Base-by-base conservation (phyloP, 2,888 invertebrate species). In the Oxycera nigricornis region DNA sequence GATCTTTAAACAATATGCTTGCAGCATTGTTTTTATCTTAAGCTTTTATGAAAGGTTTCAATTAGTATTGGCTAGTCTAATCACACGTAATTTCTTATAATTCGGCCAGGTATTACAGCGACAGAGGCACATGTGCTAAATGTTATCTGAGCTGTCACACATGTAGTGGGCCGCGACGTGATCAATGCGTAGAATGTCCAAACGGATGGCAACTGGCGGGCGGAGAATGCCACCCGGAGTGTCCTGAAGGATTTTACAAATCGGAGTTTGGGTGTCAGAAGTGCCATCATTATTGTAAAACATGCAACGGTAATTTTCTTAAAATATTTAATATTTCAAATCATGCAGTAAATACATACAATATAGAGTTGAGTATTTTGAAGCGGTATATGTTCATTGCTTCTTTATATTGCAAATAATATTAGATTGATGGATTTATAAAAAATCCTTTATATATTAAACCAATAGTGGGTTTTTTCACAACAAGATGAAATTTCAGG, bases 81-180 rank as follows among this genome's bases (percentile, higher is more conserved):
- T n/a, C n/a, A n/a, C n/a, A n/a, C n/a, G n/a, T 72, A 76, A 31
- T 79, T 82, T n/a, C n/a, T n/a, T n/a, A n/a, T n/a, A n/a, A n/a
- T n/a, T n/a, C n/a, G n/a, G n/a, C n/a, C 79, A 94, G 94, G 67
- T 95, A 94, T 85, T 95, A 93, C 86, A 94, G 94, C 80, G 95
- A 95, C 82, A 89, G 93, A 9, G 93, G 94, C 31, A 89, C 90
- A 11, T 95, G 95, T 81, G 88, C 92, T 55, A 91, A 93, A 81
- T 95, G 95, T 83, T 93, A 94, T 83, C 87, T 94, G 74, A 92
- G 94, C 70, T 95, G 95, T 81, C 90, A 90, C 80, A 94, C 94
- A 6, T 95, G 95, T 83, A 92, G 92, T 78, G 95, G 95, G 0
- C 94, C 94, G 0, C 88, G 93, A 55, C 89, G 93, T 35, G 92